Evolutionary conservation across 2,113 vertebrate species (phyloP).

Genomic region (Tachysurus vachellii): DNA sequence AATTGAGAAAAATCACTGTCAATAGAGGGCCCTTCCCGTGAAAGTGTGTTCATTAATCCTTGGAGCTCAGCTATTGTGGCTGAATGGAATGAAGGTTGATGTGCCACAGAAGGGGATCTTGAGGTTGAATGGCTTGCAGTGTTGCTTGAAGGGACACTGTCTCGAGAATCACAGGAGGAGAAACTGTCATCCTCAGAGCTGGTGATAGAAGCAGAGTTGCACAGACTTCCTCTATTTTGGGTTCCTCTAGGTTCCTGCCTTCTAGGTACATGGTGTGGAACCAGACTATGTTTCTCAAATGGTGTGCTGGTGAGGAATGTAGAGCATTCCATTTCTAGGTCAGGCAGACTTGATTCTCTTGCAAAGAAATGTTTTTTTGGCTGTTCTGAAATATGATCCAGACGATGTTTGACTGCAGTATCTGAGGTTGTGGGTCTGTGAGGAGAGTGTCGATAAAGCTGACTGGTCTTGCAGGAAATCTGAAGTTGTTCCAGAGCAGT

Average conservation of each 20-base stretch:
- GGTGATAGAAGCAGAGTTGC: conserved; percentile 41
- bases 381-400: conserved; percentile 21
- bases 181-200: conserved; percentile 39
- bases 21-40: conserved; percentile 71
- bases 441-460: conserved; percentile 35
- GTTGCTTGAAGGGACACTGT: conserved; percentile 45
- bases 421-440: neutral
- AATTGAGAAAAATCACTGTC: conserved; percentile 82
- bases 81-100: conserved; percentile 34
- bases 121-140: conserved; percentile 57
- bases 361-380: conserved; percentile 4
- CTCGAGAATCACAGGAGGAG: neutral
- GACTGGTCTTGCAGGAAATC: conserved; percentile 42
- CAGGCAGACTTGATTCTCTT: conserved; percentile 25
- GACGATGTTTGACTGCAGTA: neutral
- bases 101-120: neutral
- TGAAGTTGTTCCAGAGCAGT: conserved; percentile 62
- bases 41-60: conserved; percentile 61
- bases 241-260: neutral
- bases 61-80: conserved; percentile 53
- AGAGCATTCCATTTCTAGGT: conserved; percentile 23
- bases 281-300: conserved; percentile 22
- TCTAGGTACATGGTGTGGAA: neutral
- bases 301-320: conserved; percentile 42
- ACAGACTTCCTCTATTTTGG: conserved; percentile 38